These are phyloP conservation scores for Climacteris rufus DNA, from an alignment of 2,113 vertebrate species.

Conservation along the genomic window DNA sequence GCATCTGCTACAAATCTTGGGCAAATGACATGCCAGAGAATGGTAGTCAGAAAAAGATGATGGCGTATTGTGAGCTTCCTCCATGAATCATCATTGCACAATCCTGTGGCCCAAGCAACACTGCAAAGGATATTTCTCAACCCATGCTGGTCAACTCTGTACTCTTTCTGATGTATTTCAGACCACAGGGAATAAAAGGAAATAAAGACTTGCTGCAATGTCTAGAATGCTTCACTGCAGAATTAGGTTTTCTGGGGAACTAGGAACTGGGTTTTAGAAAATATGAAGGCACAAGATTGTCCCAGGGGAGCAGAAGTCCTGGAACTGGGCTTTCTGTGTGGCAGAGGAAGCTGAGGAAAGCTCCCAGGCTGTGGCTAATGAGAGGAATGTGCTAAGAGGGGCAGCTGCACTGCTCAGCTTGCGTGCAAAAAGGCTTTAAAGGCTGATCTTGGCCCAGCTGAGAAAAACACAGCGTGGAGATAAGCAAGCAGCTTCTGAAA, in stretches of 20 bases:
- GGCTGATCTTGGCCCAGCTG: neutral
- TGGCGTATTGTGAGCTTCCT: neutral
- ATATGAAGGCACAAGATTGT: neutral
- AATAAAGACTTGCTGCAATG: neutral
- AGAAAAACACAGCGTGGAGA: neutral
- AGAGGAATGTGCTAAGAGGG: neutral
- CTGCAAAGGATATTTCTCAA: neutral
- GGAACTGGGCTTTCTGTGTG: fast-evolving
- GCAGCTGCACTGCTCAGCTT: neutral
- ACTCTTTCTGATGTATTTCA: neutral
- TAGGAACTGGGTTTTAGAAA: neutral
- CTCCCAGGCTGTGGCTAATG: neutral
- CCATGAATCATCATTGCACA: neutral
- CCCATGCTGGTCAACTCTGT: fast-evolving
- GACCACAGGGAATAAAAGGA: neutral
- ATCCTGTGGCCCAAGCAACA: neutral
- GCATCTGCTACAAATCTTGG: neutral
- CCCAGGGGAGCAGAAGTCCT: neutral
- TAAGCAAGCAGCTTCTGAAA: neutral
- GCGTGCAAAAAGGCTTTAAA: neutral
- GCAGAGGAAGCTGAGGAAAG: neutral
- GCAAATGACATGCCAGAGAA: neutral
- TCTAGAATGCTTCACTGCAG: neutral
- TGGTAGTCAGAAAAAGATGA: neutral
- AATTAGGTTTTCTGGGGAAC: too few relatives aligned